A percentile compares a stretch with the other conserved stretches of the same genome.
Evolutionary conservation across 2,113 vertebrate genomes (phyloP).

Genomic region (Patagioenas fasciata): DNA sequence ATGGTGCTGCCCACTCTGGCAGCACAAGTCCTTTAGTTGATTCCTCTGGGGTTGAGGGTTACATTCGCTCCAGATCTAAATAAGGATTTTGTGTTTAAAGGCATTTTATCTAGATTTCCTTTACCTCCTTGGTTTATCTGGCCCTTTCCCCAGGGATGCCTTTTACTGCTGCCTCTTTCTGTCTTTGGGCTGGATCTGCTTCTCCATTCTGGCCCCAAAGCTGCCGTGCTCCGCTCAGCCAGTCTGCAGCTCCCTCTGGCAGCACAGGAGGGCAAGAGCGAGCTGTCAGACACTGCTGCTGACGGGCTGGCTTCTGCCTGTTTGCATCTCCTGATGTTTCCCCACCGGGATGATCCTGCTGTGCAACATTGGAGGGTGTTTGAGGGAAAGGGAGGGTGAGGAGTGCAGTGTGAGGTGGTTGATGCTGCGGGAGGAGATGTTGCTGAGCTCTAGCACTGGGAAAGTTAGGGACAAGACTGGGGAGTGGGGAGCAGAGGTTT

Average conservation of each 20-base stretch:
- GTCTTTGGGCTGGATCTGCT: neutral
- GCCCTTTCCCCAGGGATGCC: neutral
- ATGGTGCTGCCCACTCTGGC: neutral
- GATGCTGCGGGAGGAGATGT: neutral
- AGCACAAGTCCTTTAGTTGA: accelerated
- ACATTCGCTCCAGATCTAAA: neutral
- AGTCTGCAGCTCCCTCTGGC: conserved; percentile 32
- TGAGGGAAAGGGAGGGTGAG: neutral
- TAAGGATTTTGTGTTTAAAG: neutral
- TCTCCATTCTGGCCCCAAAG: neutral
- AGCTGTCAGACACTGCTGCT: neutral
- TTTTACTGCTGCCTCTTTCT: neutral
- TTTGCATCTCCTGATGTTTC: neutral
- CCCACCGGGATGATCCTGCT: neutral
- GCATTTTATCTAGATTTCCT: neutral
- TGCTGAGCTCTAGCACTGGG: neutral
- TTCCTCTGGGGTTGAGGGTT: neutral
- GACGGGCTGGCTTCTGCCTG: neutral
- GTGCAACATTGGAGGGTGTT: neutral
- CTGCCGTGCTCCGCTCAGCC: neutral
- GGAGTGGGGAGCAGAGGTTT: neutral
- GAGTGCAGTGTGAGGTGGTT: accelerated
- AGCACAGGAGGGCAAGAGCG: conserved; percentile 62
- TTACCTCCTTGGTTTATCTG: neutral
- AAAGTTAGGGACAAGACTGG: neutral